Conservation (phyloP, 2,888 invertebrate genomes). For the Entomobrya multifasciata region DNA sequence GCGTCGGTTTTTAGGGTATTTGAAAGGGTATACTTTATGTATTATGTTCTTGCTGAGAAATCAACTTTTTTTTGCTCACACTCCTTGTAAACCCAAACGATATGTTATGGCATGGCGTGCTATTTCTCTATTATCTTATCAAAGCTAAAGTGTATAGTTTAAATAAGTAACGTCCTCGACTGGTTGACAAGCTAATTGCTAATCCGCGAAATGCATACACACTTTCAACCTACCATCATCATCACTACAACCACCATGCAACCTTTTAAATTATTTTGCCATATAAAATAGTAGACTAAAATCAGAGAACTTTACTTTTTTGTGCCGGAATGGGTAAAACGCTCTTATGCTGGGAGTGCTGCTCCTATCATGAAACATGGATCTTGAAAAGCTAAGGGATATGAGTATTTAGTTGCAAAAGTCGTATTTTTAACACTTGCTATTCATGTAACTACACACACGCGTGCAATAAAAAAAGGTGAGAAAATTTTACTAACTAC, state of each 20-base stretch:
- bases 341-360: slow-evolving; percentile 27
- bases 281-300: background rate
- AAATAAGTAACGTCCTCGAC: slow-evolving; percentile 69
- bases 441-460: slow-evolving; percentile 27
- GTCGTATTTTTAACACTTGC: slow-evolving; percentile 19
- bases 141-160: slow-evolving; percentile 65
- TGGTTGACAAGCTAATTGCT: slow-evolving; percentile 73
- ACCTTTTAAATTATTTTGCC: slow-evolving; percentile 36
- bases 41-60: slow-evolving; percentile 3
- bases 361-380: slow-evolving; percentile 40
- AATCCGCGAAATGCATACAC: slow-evolving; percentile 66
- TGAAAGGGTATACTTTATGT: background rate
- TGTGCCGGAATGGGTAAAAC: background rate
- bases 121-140: slow-evolving; percentile 75
- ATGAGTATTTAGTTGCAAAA: background rate
- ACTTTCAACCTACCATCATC: slow-evolving; percentile 55
- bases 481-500: slow-evolving; percentile 53
- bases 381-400: slow-evolving; percentile 6
- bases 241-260: slow-evolving; percentile 38
- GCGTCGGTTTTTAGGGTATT: background rate
- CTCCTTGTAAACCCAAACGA: slow-evolving; percentile 17
- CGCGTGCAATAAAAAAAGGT: slow-evolving; percentile 52
- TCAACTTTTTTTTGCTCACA: slow-evolving; percentile 32
- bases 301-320: background rate
- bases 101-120: slow-evolving; percentile 64